A percentile compares a stretch with the other conserved stretches of the same genome.
phyloP scores from a whole-genome alignment of 2,888 invertebrate species.

The Oxystoma pomonae region DNA sequence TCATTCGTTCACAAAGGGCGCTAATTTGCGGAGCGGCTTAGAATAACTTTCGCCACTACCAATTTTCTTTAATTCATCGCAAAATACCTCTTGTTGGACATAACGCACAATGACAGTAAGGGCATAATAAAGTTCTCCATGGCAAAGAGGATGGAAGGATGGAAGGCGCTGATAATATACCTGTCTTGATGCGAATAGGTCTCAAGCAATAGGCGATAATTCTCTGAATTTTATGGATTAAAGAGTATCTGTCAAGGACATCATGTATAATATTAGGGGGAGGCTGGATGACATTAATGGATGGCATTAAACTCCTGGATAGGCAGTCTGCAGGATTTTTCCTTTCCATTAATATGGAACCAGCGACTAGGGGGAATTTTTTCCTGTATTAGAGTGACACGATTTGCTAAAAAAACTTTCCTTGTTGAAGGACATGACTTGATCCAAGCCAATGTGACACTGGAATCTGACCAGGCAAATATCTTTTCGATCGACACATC shows the following conservation, averaged over 20 bases:
- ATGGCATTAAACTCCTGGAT: not conserved
- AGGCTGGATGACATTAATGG: not conserved
- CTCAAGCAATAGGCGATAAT: too few relatives aligned
- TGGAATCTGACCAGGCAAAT: not conserved
- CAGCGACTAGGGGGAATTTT: not conserved
- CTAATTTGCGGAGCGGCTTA: not conserved
- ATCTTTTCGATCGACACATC: not conserved
- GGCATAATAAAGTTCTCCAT: not conserved
- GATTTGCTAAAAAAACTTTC: not conserved
- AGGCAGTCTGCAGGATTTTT: not conserved
- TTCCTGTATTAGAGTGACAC: not conserved
- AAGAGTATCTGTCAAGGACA: not conserved
- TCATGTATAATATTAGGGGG: not conserved
- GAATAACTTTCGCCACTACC: not conserved
- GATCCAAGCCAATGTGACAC: not conserved
- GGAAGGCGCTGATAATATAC: too few relatives aligned
- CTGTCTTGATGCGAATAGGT: too few relatives aligned
- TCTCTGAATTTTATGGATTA: not conserved
- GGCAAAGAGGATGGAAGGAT: not conserved
- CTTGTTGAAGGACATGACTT: not conserved
- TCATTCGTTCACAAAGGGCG: not conserved
- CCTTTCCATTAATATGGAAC: not conserved
- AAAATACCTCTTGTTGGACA: not conserved
- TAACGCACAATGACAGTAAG: not conserved
- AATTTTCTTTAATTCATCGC: not conserved